Evolutionary conservation across 2,113 vertebrate species (phyloP).

Genomic region (Laticauda laticaudata): DNA sequence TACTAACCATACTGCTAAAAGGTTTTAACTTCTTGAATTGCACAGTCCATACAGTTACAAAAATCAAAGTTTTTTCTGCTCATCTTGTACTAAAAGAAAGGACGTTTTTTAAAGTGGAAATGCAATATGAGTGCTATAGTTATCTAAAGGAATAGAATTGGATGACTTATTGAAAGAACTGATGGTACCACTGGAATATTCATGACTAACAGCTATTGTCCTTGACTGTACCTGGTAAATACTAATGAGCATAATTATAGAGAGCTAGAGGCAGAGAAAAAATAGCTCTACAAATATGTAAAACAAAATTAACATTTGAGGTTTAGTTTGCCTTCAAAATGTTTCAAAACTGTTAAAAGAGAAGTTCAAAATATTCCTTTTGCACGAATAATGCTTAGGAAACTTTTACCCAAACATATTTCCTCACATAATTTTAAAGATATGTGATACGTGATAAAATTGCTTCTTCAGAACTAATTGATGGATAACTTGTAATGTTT

Average conservation of each 20-base stretch:
- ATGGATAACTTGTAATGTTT: background rate
- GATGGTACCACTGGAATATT: background rate
- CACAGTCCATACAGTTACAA: background rate
- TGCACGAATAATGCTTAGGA: background rate
- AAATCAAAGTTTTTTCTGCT: background rate
- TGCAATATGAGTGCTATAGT: background rate
- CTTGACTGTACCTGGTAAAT: slow-evolving; percentile 27
- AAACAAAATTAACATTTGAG: background rate
- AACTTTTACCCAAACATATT: background rate
- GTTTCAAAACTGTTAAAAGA: slow-evolving; percentile 12
- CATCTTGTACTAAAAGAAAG: background rate
- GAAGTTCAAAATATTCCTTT: slow-evolving; percentile 29
- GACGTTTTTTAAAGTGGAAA: background rate
- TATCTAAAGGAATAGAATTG: background rate
- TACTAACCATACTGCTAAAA: background rate
- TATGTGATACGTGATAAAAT: slow-evolving; percentile 17
- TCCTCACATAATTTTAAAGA: slow-evolving; percentile 9
- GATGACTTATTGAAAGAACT: slow-evolving; percentile 10
- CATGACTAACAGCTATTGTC: slow-evolving; percentile 16
- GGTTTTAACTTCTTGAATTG: background rate
- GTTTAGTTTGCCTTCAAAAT: slow-evolving; percentile 23
- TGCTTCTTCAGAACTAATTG: slow-evolving; percentile 38
- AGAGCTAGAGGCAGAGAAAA: slow-evolving; percentile 19
- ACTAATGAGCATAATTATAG: slow-evolving; percentile 25
- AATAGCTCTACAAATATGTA: slow-evolving; percentile 33